Conservation (phyloP, 2,888 invertebrate genomes). For the Chrysodeixis includens region DNA sequence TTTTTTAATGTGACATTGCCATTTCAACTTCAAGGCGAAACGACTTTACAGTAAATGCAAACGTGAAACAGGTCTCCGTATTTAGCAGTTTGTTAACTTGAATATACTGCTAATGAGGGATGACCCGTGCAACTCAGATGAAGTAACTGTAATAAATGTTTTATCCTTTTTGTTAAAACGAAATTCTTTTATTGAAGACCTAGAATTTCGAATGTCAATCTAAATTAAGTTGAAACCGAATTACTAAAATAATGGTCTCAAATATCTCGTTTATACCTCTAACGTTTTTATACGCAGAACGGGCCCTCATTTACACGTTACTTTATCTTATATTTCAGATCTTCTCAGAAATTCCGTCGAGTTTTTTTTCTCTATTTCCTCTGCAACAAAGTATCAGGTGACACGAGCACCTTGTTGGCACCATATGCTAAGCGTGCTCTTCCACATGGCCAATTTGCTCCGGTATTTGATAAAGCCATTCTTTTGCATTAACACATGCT, state of each 20-base stretch:
- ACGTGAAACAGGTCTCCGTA: slow-evolving; percentile 47
- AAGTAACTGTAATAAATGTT: slow-evolving; percentile 12
- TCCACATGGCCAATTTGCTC: slow-evolving; percentile 27
- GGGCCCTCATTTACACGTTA: slow-evolving; percentile 21
- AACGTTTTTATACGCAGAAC: slow-evolving; percentile 21
- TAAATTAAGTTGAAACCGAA: slow-evolving; percentile 3
- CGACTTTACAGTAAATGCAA: slow-evolving; percentile 47
- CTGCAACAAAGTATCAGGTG: slow-evolving; percentile 52
- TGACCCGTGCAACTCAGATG: slow-evolving; percentile 27
- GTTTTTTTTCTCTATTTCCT: slow-evolving; percentile 23
- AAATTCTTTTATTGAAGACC: background rate
- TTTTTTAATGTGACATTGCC: slow-evolving; percentile 66
- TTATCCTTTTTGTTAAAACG: slow-evolving; percentile 13
- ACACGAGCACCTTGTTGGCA: slow-evolving; percentile 38
- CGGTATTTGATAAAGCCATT: slow-evolving; percentile 32
- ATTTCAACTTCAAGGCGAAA: slow-evolving; percentile 64
- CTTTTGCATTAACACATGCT: slow-evolving; percentile 20
- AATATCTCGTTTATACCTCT: slow-evolving; percentile 1
- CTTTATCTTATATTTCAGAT: slow-evolving; percentile 45
- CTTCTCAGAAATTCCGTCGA: slow-evolving; percentile 21
- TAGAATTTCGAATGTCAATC: slow-evolving; percentile 21
- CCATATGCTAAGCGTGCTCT: slow-evolving; percentile 54
- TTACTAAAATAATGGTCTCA: background rate
- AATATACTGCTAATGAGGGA: slow-evolving; percentile 33
- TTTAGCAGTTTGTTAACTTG: slow-evolving; percentile 39